Evolutionary conservation across 2,888 invertebrate genomes (phyloP).

Genomic region (Torymus auratus): DNA sequence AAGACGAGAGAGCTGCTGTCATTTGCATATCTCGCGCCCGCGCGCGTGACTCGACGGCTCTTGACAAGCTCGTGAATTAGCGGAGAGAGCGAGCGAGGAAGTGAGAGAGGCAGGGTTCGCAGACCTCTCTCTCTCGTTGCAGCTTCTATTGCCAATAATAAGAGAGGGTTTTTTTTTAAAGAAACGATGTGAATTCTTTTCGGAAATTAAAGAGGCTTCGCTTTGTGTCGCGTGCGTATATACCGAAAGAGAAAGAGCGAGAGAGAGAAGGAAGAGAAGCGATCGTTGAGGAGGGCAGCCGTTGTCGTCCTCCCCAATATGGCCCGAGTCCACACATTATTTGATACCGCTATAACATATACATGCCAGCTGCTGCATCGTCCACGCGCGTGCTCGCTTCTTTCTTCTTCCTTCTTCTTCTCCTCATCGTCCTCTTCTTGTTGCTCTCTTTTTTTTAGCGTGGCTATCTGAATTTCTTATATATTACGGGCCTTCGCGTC

Average conservation of each 20-base stretch:
- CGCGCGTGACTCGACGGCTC: constrained; percentile 58
- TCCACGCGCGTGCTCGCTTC: not conserved
- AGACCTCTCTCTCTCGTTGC: not conserved
- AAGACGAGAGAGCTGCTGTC: constrained; percentile 50
- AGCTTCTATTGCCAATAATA: not conserved
- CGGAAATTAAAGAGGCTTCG: too few relatives aligned
- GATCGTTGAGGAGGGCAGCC: not conserved
- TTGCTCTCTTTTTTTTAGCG: not conserved
- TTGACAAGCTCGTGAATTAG: constrained; percentile 61
- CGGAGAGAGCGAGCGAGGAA: constrained; percentile 5
- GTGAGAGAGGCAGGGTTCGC: not conserved
- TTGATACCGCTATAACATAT: constrained; percentile 61
- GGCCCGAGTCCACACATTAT: constrained; percentile 72
- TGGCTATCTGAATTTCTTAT: not conserved
- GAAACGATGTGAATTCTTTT: too few relatives aligned
- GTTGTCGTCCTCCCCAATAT: constrained; percentile 69
- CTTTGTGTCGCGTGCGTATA: too few relatives aligned
- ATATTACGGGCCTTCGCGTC: too few relatives aligned
- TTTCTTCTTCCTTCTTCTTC: not conserved
- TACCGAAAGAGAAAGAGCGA: too few relatives aligned
- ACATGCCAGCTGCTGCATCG: constrained; percentile 8
- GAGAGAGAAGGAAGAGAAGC: too few relatives aligned
- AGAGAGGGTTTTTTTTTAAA: not conserved
- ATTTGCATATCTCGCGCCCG: constrained; percentile 64
- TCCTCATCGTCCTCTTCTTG: not conserved